Percentiles rank a stretch among this genome's conserved stretches.
Conservation (phyloP, 2,888 invertebrate genomes). For the Drosophila nr. fundita region DNA sequence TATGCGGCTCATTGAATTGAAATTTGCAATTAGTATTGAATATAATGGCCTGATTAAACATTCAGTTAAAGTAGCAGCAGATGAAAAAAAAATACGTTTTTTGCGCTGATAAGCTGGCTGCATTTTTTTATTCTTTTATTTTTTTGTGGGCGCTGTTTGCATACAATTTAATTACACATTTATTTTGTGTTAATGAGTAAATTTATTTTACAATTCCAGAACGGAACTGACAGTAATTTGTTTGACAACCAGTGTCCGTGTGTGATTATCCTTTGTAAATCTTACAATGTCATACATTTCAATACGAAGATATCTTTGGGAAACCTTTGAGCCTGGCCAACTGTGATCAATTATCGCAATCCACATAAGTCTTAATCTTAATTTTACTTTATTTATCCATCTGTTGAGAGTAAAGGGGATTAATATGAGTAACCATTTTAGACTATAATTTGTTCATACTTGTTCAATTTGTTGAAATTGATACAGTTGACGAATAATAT, state of each 20-base stretch:
- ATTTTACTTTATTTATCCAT: background rate
- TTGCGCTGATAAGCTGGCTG: slow-evolving; percentile 16
- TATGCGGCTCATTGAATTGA: slow-evolving; percentile 70
- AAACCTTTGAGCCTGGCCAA: too few relatives aligned
- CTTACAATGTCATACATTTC: background rate
- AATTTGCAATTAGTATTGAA: slow-evolving; percentile 58
- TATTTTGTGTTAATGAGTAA: background rate
- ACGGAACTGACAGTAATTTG: background rate
- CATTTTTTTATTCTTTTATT: background rate
- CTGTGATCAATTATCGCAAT: background rate
- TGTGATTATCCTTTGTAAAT: background rate
- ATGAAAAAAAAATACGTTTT: background rate
- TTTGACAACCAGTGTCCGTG: background rate
- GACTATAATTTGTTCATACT: rapidly evolving
- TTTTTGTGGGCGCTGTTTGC: background rate
- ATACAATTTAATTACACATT: background rate
- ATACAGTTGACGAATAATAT: background rate
- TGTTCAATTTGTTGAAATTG: background rate
- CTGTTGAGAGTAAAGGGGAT: background rate
- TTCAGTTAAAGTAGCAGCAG: slow-evolving; percentile 1
- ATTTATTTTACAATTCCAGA: background rate
- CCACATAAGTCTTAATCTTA: background rate
- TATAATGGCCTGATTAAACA: slow-evolving; percentile 42
- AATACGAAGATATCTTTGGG: background rate
- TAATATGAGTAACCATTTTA: background rate